phyloP scores from a whole-genome alignment of 2,888 invertebrate species.

The Sclerodermus sp. region DNA sequence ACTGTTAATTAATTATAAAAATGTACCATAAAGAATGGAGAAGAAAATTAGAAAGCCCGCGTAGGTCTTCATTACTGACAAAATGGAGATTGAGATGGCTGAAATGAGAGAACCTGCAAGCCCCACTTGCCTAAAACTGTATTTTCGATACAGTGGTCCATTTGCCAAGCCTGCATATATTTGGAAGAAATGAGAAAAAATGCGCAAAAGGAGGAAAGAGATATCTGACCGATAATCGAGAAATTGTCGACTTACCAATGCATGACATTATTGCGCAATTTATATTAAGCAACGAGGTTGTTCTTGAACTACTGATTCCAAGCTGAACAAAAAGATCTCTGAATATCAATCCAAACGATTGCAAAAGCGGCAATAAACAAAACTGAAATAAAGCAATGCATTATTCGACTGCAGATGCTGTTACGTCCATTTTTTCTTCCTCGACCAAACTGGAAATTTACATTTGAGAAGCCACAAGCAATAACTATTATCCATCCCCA shows the following conservation, averaged over 20 bases:
- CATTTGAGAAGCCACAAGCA: slow-evolving; percentile 73
- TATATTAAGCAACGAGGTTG: slow-evolving; percentile 72
- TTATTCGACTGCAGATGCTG: not conserved
- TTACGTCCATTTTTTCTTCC: not conserved
- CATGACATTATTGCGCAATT: slow-evolving; percentile 71
- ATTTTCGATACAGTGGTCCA: slow-evolving; percentile 71
- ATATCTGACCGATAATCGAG: too few species aligned
- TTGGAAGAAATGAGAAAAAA: too few species aligned
- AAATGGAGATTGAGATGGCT: slow-evolving; percentile 64
- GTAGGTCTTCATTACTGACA: slow-evolving; percentile 68
- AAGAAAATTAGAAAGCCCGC: slow-evolving; percentile 66
- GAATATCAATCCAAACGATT: slow-evolving; percentile 74
- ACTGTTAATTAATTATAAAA: not conserved
- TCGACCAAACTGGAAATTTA: slow-evolving; percentile 57
- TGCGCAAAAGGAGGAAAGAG: too few species aligned
- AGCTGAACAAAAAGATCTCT: slow-evolving; percentile 65
- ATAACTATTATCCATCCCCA: slow-evolving; percentile 77
- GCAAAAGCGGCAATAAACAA: slow-evolving; percentile 67
- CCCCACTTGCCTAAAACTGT: slow-evolving; percentile 70
- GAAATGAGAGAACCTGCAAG: slow-evolving; percentile 65
- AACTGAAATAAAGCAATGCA: slow-evolving; percentile 60
- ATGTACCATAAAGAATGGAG: slow-evolving; percentile 69
- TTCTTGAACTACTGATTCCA: slow-evolving; percentile 68
- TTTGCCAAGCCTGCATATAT: slow-evolving; percentile 70
- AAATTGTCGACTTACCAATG: slow-evolving; percentile 62